phyloP scores from a whole-genome alignment of 2,888 invertebrate genomes.

The Limnephilus marmoratus region DNA sequence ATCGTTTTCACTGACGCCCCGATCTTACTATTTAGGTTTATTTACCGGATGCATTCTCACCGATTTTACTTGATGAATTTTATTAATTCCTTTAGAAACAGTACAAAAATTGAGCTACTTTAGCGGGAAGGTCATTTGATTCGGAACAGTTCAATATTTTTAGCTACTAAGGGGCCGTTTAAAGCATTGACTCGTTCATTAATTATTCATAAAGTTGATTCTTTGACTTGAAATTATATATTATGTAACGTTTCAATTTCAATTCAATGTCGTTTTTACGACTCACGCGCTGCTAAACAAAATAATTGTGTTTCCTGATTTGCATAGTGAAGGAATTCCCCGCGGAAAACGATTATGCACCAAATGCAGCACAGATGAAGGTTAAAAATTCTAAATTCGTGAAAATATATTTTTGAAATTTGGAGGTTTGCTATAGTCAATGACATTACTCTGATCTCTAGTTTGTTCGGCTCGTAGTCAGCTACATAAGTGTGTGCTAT shows the following conservation, averaged over 20 bases:
- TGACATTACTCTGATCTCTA: no score
- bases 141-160: not conserved
- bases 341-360: not conserved
- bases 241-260: not conserved
- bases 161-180: not conserved
- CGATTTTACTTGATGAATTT: not conserved
- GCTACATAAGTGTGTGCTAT: no score
- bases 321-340: not conserved
- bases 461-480: no score
- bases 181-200: not conserved
- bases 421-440: not conserved
- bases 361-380: not conserved
- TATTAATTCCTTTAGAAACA: not conserved
- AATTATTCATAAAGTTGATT: not conserved
- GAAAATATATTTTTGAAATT: not conserved
- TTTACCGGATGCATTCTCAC: not conserved
- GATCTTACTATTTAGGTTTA: not conserved
- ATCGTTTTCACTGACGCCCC: no score
- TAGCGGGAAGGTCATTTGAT: not conserved
- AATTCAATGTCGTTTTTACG: not conserved
- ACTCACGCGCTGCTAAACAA: not conserved
- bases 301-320: not conserved
- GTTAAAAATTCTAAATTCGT: not conserved
- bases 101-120: not conserved
- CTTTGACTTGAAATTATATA: not conserved